These are phyloP conservation scores for Melanotaenia nigrans DNA, from an alignment of 2,797 vertebrate species.

Conservation along the genomic window DNA sequence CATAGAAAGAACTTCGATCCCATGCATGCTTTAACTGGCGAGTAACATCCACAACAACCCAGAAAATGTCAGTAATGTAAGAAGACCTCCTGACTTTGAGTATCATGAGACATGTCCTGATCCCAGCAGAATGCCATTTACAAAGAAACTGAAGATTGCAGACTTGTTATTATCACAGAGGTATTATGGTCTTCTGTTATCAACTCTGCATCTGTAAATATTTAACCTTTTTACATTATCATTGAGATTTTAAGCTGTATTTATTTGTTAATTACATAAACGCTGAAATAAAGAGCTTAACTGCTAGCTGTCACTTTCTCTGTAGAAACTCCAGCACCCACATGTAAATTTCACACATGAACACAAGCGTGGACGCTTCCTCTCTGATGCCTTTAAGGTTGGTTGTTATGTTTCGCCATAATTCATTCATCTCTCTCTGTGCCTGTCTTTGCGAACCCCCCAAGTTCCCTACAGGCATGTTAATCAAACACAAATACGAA, in stretches of 20 bases:
- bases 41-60: background rate
- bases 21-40: background rate
- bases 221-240: no score
- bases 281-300: background rate
- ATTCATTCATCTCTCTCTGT: conserved; percentile 48
- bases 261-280: background rate
- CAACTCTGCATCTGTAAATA: no score
- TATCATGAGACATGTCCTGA: background rate
- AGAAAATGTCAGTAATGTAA: background rate
- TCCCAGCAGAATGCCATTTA: no score
- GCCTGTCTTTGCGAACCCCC: conserved; percentile 23
- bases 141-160: no score
- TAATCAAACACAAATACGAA: conserved; percentile 41
- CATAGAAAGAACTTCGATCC: no score
- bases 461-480: conserved; percentile 43
- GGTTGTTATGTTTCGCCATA: conserved; percentile 46
- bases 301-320: background rate
- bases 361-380: conserved; percentile 18
- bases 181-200: no score
- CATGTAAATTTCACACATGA: background rate
- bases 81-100: background rate
- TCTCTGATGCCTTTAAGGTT: conserved; percentile 44
- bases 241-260: no score
- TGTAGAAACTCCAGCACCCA: no score
- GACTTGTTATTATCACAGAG: background rate